phyloP scores from a whole-genome alignment of 2,797 vertebrate genomes.

The Acanthornis magna region DNA sequence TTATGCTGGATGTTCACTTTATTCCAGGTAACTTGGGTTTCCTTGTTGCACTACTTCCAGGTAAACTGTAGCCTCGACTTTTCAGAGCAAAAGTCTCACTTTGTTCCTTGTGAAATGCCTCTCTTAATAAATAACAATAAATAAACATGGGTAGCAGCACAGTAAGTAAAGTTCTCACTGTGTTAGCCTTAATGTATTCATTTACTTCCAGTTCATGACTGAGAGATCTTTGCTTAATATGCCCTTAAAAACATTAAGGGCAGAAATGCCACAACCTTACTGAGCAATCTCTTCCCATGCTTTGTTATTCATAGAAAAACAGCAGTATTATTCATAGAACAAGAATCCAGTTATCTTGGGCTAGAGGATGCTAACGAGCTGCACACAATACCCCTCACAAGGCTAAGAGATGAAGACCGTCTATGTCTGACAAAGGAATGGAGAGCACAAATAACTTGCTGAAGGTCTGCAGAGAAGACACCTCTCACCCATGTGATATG shows the following conservation, averaged over 20 bases:
- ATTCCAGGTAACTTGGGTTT: not conserved
- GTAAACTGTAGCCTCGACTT: not conserved
- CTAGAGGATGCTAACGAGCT: not conserved
- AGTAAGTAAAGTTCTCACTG: not conserved
- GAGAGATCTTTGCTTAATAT: not conserved
- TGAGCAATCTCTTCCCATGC: not conserved
- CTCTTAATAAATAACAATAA: not conserved
- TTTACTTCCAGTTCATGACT: not conserved
- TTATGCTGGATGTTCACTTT: not conserved
- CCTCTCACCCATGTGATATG: rapidly evolving
- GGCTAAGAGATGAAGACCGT: not conserved
- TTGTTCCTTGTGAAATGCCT: not conserved
- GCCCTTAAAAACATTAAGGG: not conserved
- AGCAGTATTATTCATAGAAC: not conserved
- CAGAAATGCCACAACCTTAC: not conserved
- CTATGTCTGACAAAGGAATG: not conserved
- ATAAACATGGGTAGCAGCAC: not conserved
- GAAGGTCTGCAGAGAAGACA: not conserved
- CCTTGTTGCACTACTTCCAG: not conserved
- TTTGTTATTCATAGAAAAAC: not conserved
- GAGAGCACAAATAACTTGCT: not conserved
- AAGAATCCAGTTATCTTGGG: not conserved
- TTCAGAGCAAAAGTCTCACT: not conserved
- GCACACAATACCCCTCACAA: not conserved
- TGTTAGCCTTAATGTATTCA: not conserved